Percentiles rank a stretch among this genome's conserved stretches.
Conservation (phyloP, 2,113 vertebrate species). For the human region GRCh38 chr4:36324501-36325000, state of each 20-base stretch:
- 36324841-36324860: not conserved
- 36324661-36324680: not conserved
- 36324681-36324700: not conserved
- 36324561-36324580: not conserved
- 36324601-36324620: not conserved
- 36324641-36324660: not conserved
- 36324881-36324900: not conserved
- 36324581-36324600: not conserved
- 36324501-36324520: not conserved
- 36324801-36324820: not conserved
- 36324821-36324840: not conserved
- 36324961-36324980: not conserved
- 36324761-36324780: constrained; percentile 13
- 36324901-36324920: not conserved
- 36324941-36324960: not conserved
- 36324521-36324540: not conserved
- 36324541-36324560: not conserved
- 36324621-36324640: not conserved
- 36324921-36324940: not conserved
- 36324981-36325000: not conserved
- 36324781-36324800: not conserved
- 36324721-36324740: constrained; percentile 43
- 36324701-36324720: constrained; percentile 7
- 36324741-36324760: constrained; percentile 34
- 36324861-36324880: not conserved